Conservation (phyloP, 2,888 invertebrate species). For the Shargacucullia verbasci region DNA sequence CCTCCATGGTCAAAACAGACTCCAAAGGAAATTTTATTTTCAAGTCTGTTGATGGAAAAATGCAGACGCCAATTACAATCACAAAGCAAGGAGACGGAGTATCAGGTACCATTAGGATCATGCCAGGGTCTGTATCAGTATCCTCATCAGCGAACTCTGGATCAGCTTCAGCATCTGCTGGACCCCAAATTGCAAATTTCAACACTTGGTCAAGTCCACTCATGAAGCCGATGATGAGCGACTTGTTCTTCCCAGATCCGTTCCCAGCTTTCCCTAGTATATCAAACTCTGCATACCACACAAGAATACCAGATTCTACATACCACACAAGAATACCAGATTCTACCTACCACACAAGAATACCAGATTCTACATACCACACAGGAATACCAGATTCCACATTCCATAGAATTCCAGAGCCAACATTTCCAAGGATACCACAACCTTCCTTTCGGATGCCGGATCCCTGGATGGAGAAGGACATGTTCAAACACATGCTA, state of each 20-base stretch:
- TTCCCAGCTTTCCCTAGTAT: constrained; percentile 58
- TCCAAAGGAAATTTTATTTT: constrained; percentile 48
- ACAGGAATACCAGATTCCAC: constrained; percentile 54
- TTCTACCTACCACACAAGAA: constrained; percentile 59
- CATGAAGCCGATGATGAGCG: constrained; percentile 50
- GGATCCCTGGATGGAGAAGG: constrained; percentile 47
- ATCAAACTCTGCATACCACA: constrained; percentile 47
- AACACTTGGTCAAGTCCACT: constrained; percentile 49
- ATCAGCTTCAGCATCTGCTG: constrained; percentile 45
- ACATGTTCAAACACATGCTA: constrained; percentile 59
- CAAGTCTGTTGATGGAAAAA: constrained; percentile 46
- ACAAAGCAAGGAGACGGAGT: constrained; percentile 67
- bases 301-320: constrained; percentile 56
- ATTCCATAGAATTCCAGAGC: constrained; percentile 47
- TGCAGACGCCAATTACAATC: constrained; percentile 61
- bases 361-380: constrained; percentile 59
- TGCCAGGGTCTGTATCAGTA: constrained; percentile 72
- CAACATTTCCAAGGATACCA: constrained; percentile 7
- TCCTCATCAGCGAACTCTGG: constrained; percentile 67
- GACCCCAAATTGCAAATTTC: constrained; percentile 34
- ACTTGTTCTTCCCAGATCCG: constrained; percentile 52
- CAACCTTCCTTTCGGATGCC: constrained; percentile 25
- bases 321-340: constrained; percentile 47
- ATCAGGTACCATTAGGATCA: constrained; percentile 68
- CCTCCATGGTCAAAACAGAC: constrained; percentile 50